A percentile compares a stretch with the other conserved stretches of the same genome.
phyloP scores from a whole-genome alignment of 2,888 invertebrate species.

The Oligia fasciuncula region DNA sequence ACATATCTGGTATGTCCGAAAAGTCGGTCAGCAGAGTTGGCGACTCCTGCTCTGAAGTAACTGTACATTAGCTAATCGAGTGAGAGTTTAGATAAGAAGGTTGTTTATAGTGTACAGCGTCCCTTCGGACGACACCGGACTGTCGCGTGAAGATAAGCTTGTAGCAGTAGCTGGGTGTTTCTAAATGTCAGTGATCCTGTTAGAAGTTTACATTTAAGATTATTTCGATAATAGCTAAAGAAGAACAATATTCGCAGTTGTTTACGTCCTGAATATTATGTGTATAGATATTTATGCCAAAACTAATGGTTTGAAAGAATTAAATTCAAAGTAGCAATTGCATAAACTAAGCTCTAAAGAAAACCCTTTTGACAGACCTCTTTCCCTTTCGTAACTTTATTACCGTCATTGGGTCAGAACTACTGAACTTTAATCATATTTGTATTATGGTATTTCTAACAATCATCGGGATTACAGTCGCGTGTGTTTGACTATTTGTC shows the following conservation, averaged over 20 bases:
- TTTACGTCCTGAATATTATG: background rate
- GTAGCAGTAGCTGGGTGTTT: background rate
- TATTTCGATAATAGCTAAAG: background rate
- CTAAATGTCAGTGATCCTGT: background rate
- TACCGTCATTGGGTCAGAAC: background rate
- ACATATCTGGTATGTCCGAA: background rate
- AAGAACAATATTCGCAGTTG: background rate
- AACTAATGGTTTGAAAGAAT: background rate
- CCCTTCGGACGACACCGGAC: conserved; percentile 7
- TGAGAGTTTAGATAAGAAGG: conserved; percentile 18
- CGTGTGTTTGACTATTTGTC: background rate
- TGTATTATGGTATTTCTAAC: background rate
- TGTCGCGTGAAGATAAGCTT: conserved; percentile 1
- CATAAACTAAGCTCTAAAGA: background rate
- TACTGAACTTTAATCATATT: background rate
- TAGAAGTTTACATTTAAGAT: background rate
- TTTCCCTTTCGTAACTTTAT: background rate
- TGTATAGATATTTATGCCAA: background rate
- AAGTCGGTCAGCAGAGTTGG: conserved; percentile 17
- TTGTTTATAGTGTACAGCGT: conserved; percentile 19
- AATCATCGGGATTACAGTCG: background rate
- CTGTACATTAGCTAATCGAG: conserved; percentile 35
- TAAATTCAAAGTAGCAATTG: background rate
- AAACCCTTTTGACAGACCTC: background rate
- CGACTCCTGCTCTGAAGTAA: conserved; percentile 15